Conservation (phyloP, 2,113 vertebrate species). For the Rhadina sibilatrix region DNA sequence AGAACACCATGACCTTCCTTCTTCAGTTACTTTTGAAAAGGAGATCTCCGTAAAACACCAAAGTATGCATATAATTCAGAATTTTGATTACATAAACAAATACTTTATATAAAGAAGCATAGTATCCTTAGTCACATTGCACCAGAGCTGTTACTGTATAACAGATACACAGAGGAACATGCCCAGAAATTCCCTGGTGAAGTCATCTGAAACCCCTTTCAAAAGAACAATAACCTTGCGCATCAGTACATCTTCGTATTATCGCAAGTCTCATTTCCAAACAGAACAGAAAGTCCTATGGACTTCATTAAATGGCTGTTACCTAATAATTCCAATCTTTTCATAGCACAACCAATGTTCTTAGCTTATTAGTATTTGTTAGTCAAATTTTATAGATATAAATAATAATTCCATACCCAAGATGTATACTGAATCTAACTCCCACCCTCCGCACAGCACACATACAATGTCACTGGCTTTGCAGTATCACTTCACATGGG, state of each 20-base stretch:
- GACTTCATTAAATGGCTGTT: not conserved
- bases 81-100: not conserved
- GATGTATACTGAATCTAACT: not conserved
- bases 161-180: not conserved
- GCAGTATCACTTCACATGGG: not conserved
- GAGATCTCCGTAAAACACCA: not conserved
- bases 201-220: not conserved
- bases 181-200: not conserved
- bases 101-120: not conserved
- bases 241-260: not conserved
- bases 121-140: not conserved
- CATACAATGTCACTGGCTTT: not conserved
- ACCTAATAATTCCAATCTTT: not conserved
- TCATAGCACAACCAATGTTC: not conserved
- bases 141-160: not conserved
- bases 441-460: not conserved
- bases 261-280: not conserved
- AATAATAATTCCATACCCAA: not conserved
- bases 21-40: not conserved
- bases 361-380: not conserved
- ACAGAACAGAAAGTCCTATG: not conserved
- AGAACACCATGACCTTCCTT: not conserved
- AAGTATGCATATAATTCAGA: not conserved
- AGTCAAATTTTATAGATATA: not conserved
- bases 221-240: conserved; percentile 11